Base-by-base conservation (phyloP, 2,113 vertebrate genomes). In the Tamias sibiricus region DNA sequence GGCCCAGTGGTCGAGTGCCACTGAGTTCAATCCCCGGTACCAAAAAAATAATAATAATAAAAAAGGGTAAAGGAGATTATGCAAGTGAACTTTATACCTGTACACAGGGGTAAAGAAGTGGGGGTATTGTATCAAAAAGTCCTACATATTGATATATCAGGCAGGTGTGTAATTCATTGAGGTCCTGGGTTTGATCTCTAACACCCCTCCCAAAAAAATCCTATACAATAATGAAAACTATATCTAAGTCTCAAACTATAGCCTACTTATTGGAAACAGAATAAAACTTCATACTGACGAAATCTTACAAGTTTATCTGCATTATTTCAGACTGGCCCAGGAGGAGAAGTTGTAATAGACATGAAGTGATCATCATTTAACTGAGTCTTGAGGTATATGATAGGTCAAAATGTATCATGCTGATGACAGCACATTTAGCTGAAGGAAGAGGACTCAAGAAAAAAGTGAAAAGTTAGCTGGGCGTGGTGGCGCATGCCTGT, bases 221-320 rank as follows among this genome's bases (percentile, higher is more conserved):
- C 7, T 81, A 9, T 16, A 16, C 87, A 86, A 86, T 37, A 68
- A 57, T 44, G n/a, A 71, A 83, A 93, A 89, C 64, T 49, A 26
- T 64, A 64, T 30, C 26, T 32, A 69, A 84, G 30, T 7, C 24
- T 94, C 12, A 16, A 71, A 87, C 37, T 88, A 30, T 91, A 92
- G 10, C 19, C 26, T 96, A 26, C 17, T 94, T 85, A 85, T 71
- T 86, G 69, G 69, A 95, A 96, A 90, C 8, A 77, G 44, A 84
- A 66, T 79, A 84, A 91, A 76, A 94, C 85, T 91, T 89, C n/a
- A 68, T 92, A 24, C 40, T 90, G 92, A 91, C 32, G 32, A 66
- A 66, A 59, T 57, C 54, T 57, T 57, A 57, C 54, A 57, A 57
- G 54, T 57, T 94, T 86, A 69, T 59, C 30, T 89, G 22, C 89